Conservation (phyloP, 2,113 vertebrate species). For the Philantomba maxwellii region DNA sequence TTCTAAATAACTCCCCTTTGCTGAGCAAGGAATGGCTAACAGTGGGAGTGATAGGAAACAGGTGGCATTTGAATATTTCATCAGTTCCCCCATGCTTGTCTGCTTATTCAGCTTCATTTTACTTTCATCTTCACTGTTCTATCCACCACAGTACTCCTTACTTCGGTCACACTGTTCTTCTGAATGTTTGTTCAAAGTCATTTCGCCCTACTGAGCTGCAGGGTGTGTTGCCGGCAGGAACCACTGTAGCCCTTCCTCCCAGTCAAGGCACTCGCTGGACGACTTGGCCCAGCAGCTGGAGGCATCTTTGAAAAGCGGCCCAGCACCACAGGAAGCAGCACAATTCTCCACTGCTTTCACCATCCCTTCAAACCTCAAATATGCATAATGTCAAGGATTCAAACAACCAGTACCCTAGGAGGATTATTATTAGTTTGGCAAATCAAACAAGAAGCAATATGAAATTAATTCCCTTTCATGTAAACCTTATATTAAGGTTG, state of each 20-base stretch:
- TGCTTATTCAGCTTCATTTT: neutral
- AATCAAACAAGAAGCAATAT: neutral
- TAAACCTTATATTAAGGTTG: neutral
- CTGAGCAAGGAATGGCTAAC: neutral
- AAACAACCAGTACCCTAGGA: neutral
- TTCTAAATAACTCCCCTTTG: neutral
- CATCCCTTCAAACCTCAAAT: neutral
- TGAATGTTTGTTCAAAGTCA: conserved; percentile 4
- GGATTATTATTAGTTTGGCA: neutral
- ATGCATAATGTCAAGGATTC: neutral
- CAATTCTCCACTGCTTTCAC: neutral
- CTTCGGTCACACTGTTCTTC: neutral
- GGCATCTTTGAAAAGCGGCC: neutral
- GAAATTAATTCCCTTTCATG: neutral
- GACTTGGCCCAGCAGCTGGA: neutral
- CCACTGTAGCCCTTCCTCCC: neutral
- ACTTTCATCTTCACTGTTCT: conserved; percentile 1
- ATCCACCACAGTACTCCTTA: neutral
- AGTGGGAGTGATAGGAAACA: neutral
- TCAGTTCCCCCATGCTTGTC: neutral
- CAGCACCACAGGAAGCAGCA: neutral
- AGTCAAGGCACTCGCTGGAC: fast-evolving
- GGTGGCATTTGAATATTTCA: conserved; percentile 35
- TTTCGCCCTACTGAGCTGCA: neutral
- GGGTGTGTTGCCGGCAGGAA: neutral